Base-by-base conservation (phyloP, 2,113 vertebrate species). In the Vulpes ferrilata region DNA sequence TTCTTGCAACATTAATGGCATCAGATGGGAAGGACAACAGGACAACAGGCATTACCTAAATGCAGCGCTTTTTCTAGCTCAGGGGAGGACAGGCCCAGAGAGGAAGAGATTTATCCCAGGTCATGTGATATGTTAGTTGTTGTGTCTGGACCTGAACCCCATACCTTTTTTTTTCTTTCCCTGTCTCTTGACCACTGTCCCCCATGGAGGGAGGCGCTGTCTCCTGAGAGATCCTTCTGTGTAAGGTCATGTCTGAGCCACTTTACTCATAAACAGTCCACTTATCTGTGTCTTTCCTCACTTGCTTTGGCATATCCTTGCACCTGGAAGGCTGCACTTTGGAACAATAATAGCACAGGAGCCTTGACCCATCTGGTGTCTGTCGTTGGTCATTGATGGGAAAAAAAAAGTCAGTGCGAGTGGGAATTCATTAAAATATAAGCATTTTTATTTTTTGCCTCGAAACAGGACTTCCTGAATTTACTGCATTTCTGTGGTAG, bases 41-140 rank as follows among this genome's bases (percentile, higher is more conserved):
- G 8, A 78, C 30, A 5, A 2, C 0, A 27, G 48, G 11, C 5
- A 1, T 15, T 0, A 1, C 4, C 32, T 9, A 20, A 20, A 64
- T 13, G 30, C 59, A 57, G 1, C 11, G 32, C 22, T 2, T 22
- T 79, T 87, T 17, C 27, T 20, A 4, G 11, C 32, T 81, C n/a
- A 13, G 64, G 53, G 6, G 22, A 7, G 35, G 25, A 9, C 43
- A 55, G 22, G 60, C 53, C 27, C 11, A 1, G 11, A 19, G 23
- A 15, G 23, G n/a, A 87, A 35, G 53, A 25, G 8, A 8, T 2
- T 35, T 1, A 12, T 38, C 32, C 30, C 15, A 22, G 35, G 53
- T 86, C 76, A 76, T 5, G 1, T 17, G 8, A 0, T 11, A 4
- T 12, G 23, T 32, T 30, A 2, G 10, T 43, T 19, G 13, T 20